Evolutionary conservation across 2,888 invertebrate species (phyloP).

Genomic region (Synanthedon andrenaeformis): DNA sequence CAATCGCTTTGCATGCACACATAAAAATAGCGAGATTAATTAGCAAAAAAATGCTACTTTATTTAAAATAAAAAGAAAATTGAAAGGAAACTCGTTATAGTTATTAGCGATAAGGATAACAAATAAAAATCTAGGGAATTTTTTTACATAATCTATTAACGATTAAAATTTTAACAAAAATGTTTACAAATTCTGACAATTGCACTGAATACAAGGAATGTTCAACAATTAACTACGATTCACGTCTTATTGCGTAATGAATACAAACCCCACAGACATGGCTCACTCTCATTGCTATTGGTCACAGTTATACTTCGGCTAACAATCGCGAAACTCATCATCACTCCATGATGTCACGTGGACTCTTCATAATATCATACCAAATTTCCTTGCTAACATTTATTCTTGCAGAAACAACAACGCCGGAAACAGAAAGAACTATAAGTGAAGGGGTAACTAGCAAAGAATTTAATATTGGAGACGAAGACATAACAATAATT

Average conservation of each 20-base stretch:
- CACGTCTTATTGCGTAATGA: conserved; percentile 37
- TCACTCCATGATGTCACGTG: conserved; percentile 24
- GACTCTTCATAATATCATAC: conserved; percentile 6
- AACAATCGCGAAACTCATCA: conserved; percentile 6
- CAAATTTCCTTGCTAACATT: conserved; percentile 11
- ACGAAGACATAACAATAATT: conserved; percentile 38
- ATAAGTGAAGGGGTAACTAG: conserved; percentile 35
- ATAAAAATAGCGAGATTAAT: no score
- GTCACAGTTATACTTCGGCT: conserved; percentile 11
- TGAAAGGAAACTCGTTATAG: no score
- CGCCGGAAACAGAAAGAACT: conserved; percentile 27
- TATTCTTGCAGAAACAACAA: conserved; percentile 18
- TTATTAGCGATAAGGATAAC: no score
- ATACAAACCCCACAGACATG: conserved; percentile 7
- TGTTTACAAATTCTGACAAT: no score
- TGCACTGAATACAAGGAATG: conserved; percentile 9
- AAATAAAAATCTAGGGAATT: no score
- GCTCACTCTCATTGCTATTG: conserved; percentile 10
- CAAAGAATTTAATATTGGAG: conserved; percentile 31
- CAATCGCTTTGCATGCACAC: no score
- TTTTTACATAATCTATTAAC: no score
- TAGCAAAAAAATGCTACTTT: no score
- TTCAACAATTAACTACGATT: conserved; percentile 29
- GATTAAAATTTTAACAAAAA: no score
- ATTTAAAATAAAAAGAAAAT: no score